Conservation (phyloP, 2,888 invertebrate genomes). For the Dorcus parallelipipedus region DNA sequence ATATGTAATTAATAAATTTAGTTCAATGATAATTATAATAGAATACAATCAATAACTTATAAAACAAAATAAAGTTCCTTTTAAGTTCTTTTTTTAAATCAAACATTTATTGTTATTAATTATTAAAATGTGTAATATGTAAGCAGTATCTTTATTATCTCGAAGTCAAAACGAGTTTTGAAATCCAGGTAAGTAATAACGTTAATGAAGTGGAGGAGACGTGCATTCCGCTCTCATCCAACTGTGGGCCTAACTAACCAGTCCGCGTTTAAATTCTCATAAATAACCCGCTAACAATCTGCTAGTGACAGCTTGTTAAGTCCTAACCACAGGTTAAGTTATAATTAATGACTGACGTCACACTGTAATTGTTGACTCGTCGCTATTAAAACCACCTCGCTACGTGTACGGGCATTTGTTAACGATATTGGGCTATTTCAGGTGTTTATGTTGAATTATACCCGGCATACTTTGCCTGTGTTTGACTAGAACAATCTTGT, state of each 20-base stretch:
- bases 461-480: constrained; percentile 10
- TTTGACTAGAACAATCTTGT: constrained; percentile 16
- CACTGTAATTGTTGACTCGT: constrained; percentile 51
- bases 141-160: constrained; percentile 3
- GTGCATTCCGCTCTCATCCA: constrained; percentile 21
- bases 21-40: no score
- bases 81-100: background rate
- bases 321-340: constrained; percentile 54
- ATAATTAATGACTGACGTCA: constrained; percentile 54
- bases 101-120: constrained; percentile 1
- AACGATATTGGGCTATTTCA: constrained; percentile 46
- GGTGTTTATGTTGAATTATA: constrained; percentile 37
- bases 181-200: constrained; percentile 2
- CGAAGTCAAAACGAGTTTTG: constrained; percentile 1
- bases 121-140: constrained; percentile 3
- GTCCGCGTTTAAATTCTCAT: constrained; percentile 52
- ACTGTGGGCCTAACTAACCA: constrained; percentile 32
- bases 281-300: constrained; percentile 54
- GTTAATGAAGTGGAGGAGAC: background rate
- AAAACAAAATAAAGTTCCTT: background rate
- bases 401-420: constrained; percentile 43
- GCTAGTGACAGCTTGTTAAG: constrained; percentile 54
- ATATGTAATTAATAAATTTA: no score
- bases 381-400: constrained; percentile 43
- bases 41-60: no score